Evolutionary conservation across 1,140 invertebrate species (phyloP).

Genomic region (Heliconius hewitsoni): DNA sequence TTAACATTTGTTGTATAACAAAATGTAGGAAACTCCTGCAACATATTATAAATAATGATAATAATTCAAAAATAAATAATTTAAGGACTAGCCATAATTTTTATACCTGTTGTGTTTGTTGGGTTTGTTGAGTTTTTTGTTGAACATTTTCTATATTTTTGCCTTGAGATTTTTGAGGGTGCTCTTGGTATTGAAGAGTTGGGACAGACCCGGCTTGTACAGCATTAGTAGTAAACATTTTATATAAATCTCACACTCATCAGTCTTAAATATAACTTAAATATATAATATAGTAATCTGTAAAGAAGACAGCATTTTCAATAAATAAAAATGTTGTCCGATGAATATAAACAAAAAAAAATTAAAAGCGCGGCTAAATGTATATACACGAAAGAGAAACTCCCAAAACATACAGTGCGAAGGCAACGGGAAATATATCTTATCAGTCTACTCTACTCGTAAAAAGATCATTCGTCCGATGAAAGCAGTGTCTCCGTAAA

Average conservation of each 20-base stretch:
- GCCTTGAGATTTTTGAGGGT: slow-evolving; percentile 77
- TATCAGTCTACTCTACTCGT: slow-evolving; percentile 76
- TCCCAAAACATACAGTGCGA: slow-evolving; percentile 77
- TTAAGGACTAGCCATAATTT: slow-evolving; percentile 11
- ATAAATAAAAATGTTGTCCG: slow-evolving; percentile 8
- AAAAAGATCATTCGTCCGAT: slow-evolving; percentile 75
- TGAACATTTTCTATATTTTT: slow-evolving; percentile 80
- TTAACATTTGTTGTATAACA: slow-evolving; percentile 86
- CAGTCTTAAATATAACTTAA: slow-evolving; percentile 21
- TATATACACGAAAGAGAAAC: slow-evolving; percentile 69
- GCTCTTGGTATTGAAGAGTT: slow-evolving; percentile 79
- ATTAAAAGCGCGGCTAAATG: slow-evolving; percentile 73
- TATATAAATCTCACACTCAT: slow-evolving; percentile 41
- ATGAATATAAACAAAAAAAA: slow-evolving; percentile 28
- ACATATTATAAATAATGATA: slow-evolving; percentile 8
- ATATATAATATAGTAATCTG: slow-evolving; percentile 28
- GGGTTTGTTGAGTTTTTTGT: slow-evolving; percentile 75
- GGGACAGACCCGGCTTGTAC: slow-evolving; percentile 78
- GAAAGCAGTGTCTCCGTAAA: slow-evolving; percentile 74
- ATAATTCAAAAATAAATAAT: slow-evolving; percentile 3
- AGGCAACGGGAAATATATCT: slow-evolving; percentile 80
- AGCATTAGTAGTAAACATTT: slow-evolving; percentile 78
- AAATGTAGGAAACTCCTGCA: slow-evolving; percentile 85
- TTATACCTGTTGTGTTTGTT: slow-evolving; percentile 66
- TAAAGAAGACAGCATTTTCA: slow-evolving; percentile 20